Conservation (phyloP, 2,888 invertebrate species). For the Gymnoscelis rufifasciata region DNA sequence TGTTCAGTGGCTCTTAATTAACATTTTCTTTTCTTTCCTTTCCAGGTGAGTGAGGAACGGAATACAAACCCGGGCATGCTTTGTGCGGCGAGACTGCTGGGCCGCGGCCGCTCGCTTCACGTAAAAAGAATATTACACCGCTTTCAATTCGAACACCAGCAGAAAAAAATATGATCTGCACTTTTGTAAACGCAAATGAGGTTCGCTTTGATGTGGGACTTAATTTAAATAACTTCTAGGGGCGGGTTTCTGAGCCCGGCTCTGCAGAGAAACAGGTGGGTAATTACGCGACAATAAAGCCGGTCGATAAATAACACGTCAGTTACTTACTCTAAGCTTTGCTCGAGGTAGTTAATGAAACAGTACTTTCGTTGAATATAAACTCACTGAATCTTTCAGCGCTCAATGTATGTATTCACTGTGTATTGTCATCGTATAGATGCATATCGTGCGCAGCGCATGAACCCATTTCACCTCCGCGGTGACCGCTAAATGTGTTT, state of each 20-base stretch:
- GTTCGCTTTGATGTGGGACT: constrained; percentile 64
- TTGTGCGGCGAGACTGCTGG: constrained; percentile 50
- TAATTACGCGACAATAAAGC: constrained; percentile 40
- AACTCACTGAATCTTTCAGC: constrained; percentile 24
- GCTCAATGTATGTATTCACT: constrained; percentile 17
- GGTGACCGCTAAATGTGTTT: constrained; percentile 32
- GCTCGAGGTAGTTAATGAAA: constrained; percentile 10
- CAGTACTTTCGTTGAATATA: constrained; percentile 16
- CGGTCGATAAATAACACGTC: constrained; percentile 30
- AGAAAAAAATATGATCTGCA: constrained; percentile 72
- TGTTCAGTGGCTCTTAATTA: constrained; percentile 76
- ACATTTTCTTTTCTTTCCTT: constrained; percentile 77
- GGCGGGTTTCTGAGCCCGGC: constrained; percentile 39
- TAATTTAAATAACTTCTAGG: constrained; percentile 62
- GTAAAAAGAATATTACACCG: constrained; percentile 73
- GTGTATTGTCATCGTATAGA: constrained; percentile 34
- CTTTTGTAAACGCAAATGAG: constrained; percentile 75
- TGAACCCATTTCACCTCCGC: constrained; percentile 33
- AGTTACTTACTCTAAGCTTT: constrained; percentile 15
- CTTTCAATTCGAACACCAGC: constrained; percentile 71
- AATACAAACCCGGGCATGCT: constrained; percentile 65
- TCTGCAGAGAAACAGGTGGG: constrained; percentile 35
- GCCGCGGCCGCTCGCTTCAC: constrained; percentile 42
- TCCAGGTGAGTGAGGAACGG: constrained; percentile 74
- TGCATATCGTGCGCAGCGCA: constrained; percentile 29